phyloP scores from a whole-genome alignment of 1,140 invertebrate genomes.

The Drosophila micromelanica region DNA sequence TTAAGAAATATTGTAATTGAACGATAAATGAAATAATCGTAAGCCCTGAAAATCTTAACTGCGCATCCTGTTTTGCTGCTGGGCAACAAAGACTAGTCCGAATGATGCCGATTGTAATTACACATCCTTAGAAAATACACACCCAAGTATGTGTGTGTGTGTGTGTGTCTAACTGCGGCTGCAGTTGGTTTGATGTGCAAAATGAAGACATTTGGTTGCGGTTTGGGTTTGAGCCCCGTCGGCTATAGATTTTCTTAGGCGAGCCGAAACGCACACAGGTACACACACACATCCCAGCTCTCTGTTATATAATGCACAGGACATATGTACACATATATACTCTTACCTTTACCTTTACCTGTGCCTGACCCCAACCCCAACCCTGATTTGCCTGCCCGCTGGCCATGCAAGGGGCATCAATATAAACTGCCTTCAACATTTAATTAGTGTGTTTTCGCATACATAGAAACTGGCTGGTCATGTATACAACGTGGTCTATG shows the following conservation, averaged over 20 bases:
- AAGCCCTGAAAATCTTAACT: constrained; percentile 21
- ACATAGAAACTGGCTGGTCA: constrained; percentile 56
- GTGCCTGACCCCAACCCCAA: neutral
- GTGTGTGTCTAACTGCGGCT: constrained; percentile 40
- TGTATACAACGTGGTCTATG: constrained; percentile 55
- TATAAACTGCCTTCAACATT: constrained; percentile 83
- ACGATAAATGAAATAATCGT: constrained; percentile 28
- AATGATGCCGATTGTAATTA: constrained; percentile 78
- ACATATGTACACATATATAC: constrained; percentile 16
- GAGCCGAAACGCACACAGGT: constrained; percentile 32
- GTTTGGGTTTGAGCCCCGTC: constrained; percentile 64
- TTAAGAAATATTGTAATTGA: too few species aligned
- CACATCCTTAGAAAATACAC: constrained; percentile 64
- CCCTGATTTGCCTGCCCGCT: constrained; percentile 52
- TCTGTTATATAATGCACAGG: constrained; percentile 48
- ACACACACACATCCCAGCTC: constrained; percentile 1
- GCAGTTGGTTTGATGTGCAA: constrained; percentile 79
- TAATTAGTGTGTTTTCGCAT: constrained; percentile 81
- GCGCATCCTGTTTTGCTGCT: constrained; percentile 8
- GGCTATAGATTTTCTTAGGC: constrained; percentile 80
- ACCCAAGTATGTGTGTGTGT: constrained; percentile 13
- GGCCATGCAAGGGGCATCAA: constrained; percentile 73
- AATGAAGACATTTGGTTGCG: constrained; percentile 80
- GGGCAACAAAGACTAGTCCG: constrained; percentile 52
- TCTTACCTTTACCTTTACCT: constrained; percentile 32